A percentile compares a stretch with the other conserved stretches of the same genome.
Conservation (phyloP, 2,888 invertebrate species). For the Apeira syringaria region DNA sequence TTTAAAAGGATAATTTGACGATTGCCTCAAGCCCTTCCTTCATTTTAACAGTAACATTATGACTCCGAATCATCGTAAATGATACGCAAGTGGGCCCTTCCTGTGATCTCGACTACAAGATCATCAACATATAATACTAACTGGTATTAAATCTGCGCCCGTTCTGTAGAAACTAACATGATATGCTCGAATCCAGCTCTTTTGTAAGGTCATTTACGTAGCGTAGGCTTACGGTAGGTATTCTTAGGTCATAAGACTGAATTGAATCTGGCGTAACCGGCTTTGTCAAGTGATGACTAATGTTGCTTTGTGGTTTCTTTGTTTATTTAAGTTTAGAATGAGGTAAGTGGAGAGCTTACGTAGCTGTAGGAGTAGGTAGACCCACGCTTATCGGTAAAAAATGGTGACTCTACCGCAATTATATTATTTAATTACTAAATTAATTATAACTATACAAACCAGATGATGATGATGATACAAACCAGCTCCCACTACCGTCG, state of each 20-base stretch:
- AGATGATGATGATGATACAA: too few species aligned
- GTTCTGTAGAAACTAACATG: not conserved
- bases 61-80: constrained; percentile 10
- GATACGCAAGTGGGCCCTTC: constrained; percentile 41
- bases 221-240: constrained; percentile 14
- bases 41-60: constrained; percentile 1
- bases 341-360: too few species aligned
- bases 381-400: too few species aligned
- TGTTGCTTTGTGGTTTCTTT: constrained; percentile 3
- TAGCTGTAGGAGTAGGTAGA: too few species aligned
- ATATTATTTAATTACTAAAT: too few species aligned
- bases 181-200: not conserved
- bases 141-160: not conserved
- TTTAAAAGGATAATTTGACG: constrained; percentile 8
- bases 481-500: too few species aligned
- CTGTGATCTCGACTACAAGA: constrained; percentile 48
- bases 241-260: constrained; percentile 11
- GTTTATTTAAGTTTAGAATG: constrained; percentile 6
- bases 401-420: too few species aligned
- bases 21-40: constrained; percentile 1
- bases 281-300: constrained; percentile 1
- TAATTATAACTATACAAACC: too few species aligned
- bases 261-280: constrained; percentile 6
- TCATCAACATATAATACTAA: not conserved
- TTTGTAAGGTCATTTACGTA: constrained; percentile 37